Evolutionary conservation across 1,140 invertebrate genomes (phyloP), one percentile per base, ranked within the genome.

Genomic region (Drosophila mauritiana): DNA sequence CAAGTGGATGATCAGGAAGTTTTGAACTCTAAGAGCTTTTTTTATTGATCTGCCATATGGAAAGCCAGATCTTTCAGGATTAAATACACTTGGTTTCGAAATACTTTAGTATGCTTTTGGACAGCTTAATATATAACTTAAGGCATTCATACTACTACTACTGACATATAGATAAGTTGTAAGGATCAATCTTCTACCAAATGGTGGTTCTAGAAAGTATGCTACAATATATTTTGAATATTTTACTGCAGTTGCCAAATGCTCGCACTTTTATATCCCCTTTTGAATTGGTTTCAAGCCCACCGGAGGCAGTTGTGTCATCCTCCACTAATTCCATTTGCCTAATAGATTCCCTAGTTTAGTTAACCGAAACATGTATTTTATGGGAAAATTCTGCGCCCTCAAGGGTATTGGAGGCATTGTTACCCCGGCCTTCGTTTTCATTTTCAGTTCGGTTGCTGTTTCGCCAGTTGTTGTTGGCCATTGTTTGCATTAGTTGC

Each of bases 371-470:
- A 48, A 39, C 4, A n/a, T 48, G n/a, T n/a, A 48, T 48, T 15
- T 27, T 48, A 48, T 48, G 13, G 3, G 25, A 17, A 34, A 12
- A 34, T 34, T 5, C 1, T 10, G 27, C 22, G 3, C 8, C 7
- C 46, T 49, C 54, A 63, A 63, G 59, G 59, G 59, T 63, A 63
- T 63, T 10, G 17, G 3, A 15, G 54, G 13, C 15, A 58, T 39
- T 15, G 53, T 20, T 58, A 58, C 59, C 53, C 36, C 31, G 27
- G 43, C 46, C 31, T 55, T 73, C 25, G 39, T 62, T 31, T 45
- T 64, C 54, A 22, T 62, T 31, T 45, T 64, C 54, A 22, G 46
- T 34, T 53, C 10, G 55, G 43, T 45, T 82, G 53, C 15, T 61
- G 39, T 56, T 57, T 39, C 20, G 36, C 39, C n/a, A 48, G 73